Evolutionary conservation across 2,797 vertebrate species (phyloP).

Genomic region (Lateolabrax maculatus): DNA sequence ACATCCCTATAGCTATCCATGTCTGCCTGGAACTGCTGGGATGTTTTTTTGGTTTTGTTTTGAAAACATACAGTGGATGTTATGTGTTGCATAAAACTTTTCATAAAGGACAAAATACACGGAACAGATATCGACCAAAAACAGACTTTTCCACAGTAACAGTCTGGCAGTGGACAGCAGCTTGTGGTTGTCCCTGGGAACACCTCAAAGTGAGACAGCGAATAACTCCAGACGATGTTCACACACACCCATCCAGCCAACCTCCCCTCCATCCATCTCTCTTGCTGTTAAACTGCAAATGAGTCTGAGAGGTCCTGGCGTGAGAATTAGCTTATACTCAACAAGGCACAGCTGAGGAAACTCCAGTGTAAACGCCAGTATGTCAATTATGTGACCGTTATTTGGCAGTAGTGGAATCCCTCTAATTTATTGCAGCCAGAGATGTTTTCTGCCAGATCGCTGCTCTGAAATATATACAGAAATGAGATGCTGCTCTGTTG

Average conservation of each 20-base stretch:
- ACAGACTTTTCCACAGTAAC: not conserved
- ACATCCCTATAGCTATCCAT: not conserved
- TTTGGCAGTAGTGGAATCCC: slow-evolving; percentile 30
- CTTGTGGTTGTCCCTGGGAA: slow-evolving; percentile 17
- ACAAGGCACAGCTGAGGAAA: slow-evolving; percentile 38
- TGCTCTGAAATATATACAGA: slow-evolving; percentile 22
- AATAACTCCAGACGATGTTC: slow-evolving; percentile 27
- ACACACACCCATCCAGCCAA: slow-evolving; percentile 25
- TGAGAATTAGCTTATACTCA: slow-evolving; percentile 30
- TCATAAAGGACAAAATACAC: not conserved
- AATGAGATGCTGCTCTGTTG: slow-evolving; percentile 32
- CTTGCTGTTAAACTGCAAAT: slow-evolving; percentile 44
- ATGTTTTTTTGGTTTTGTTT: slow-evolving; percentile 11
- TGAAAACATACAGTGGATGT: slow-evolving; percentile 2
- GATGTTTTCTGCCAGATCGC: slow-evolving; percentile 29
- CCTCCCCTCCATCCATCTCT: slow-evolving; percentile 28
- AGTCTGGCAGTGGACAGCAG: slow-evolving; percentile 11
- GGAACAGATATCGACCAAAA: slow-evolving; percentile 5
- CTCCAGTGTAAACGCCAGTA: slow-evolving; percentile 31
- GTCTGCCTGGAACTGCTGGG: not conserved
- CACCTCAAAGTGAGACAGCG: slow-evolving; percentile 14
- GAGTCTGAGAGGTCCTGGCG: slow-evolving; percentile 26
- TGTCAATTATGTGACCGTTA: slow-evolving; percentile 50
- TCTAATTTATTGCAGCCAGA: slow-evolving; percentile 35
- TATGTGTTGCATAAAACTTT: not conserved